A percentile compares a stretch with the other conserved stretches of the same genome.
These are phyloP conservation scores for Lepisosteus osseus DNA, from an alignment of 2,113 vertebrate genomes.

Conservation along the genomic window DNA sequence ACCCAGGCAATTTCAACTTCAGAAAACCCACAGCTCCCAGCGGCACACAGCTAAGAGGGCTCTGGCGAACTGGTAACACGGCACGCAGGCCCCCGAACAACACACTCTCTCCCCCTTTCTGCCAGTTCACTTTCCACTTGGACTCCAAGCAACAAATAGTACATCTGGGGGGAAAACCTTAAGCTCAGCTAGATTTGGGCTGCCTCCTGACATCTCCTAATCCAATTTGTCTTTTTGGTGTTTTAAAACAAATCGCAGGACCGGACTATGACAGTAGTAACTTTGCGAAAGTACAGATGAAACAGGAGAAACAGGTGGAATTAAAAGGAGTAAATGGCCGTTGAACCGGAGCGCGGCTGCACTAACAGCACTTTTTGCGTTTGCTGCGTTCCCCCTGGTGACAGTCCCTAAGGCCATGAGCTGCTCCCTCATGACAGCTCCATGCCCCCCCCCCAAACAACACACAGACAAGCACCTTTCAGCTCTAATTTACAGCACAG, in stretches of 20 bases:
- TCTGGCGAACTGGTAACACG: not conserved
- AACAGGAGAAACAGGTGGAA: not conserved
- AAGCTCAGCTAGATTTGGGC: not conserved
- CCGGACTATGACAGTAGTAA: too few relatives aligned
- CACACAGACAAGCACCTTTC: too few relatives aligned
- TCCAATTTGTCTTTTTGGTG: not conserved
- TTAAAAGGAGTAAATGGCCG: slow-evolving; percentile 44
- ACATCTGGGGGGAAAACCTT: not conserved
- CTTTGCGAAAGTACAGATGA: too few relatives aligned
- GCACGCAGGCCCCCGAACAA: not conserved
- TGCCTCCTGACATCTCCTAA: not conserved
- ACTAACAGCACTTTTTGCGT: slow-evolving; percentile 68
- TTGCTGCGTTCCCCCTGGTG: slow-evolving; percentile 74
- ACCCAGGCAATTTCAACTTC: too few relatives aligned
- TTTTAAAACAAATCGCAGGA: not conserved
- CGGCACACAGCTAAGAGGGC: slow-evolving; percentile 4
- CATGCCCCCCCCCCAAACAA: not conserved
- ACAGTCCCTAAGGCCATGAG: slow-evolving; percentile 73
- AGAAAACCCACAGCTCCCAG: not conserved
- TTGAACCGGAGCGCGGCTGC: slow-evolving; percentile 64
- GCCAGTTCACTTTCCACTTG: slow-evolving; percentile 4
- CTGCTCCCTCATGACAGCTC: slow-evolving; percentile 58
- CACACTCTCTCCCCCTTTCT: slow-evolving; percentile 5
- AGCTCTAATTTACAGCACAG: too few relatives aligned
- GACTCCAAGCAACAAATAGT: not conserved